Evolutionary conservation across 2,113 vertebrate genomes (phyloP), one percentile per base, ranked within the genome.

Genomic region (Diphyllodes magnificus): DNA sequence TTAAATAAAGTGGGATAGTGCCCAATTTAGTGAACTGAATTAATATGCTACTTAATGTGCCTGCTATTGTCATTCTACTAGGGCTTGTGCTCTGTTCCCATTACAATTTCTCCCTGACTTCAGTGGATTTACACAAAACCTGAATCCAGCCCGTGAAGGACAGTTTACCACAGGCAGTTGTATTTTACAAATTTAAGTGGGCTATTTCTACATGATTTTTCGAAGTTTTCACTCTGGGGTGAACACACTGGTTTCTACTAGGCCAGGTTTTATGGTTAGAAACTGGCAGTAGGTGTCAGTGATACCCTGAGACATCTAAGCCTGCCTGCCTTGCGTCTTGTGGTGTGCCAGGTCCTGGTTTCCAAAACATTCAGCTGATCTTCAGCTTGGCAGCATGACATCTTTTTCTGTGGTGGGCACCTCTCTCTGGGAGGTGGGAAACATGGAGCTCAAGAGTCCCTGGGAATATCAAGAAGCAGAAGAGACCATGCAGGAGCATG

Each of bases 1-100:
- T 95, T 90, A 90, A 90, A 95, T 95, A 91, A 95, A 93, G 47
- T 88, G 50, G 60, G 82, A 73, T 73, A 88, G 60, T 56, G 72
- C 88, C 86, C 80, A 86, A 2, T 82, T 94, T 81, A 92, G 91
- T 93, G 92, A 75, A 84, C 82, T 54, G 60, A 88, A 78, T 95
- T 78, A 63, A 76, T 71, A 82, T 40, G 68, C 91, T 75, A 14
- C 91, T 81, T 69, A 44, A 81, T 63, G 7, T 59, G 86, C 44
- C 64, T 73, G 60, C 76, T 75, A 14, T 63, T 90, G 88, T 93
- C 56, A 56, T 88, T 73, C 88, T 70, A 13, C 42, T 69, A 53
- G 75, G 59, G 60, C 33, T 77, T n/a, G 19, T 70, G 45, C 65
- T 86, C 88, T 81, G 45, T 59, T 88, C 64, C 35, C 8, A 0